These are phyloP conservation scores for Sarotherodon lohbergeri DNA, from an alignment of 2,113 vertebrate species.

Conservation along the genomic window DNA sequence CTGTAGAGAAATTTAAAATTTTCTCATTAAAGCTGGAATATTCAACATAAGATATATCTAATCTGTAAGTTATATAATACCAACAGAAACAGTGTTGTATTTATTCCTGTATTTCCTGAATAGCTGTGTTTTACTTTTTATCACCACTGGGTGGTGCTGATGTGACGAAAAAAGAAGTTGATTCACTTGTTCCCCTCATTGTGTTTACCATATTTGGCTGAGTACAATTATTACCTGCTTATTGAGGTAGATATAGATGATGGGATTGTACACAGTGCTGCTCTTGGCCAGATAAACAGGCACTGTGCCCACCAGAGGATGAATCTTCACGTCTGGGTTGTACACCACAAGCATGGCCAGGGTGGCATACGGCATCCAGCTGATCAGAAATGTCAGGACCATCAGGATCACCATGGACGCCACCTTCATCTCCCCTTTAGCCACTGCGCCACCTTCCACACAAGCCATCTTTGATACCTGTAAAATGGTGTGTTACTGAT, in stretches of 20 bases:
- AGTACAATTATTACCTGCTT: slow-evolving; percentile 40
- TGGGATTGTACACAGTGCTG: slow-evolving; percentile 65
- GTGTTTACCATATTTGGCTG: not conserved
- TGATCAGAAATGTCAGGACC: slow-evolving; percentile 65
- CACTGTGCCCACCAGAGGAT: slow-evolving; percentile 51
- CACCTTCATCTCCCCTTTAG: slow-evolving; percentile 52
- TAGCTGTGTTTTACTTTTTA: not conserved
- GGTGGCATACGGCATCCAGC: slow-evolving; percentile 61
- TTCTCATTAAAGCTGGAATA: not conserved
- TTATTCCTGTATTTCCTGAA: not conserved
- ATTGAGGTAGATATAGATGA: slow-evolving; percentile 72
- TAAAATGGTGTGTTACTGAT: not conserved
- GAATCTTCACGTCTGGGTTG: slow-evolving; percentile 47
- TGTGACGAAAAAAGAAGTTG: not conserved
- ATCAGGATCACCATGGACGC: slow-evolving; percentile 61
- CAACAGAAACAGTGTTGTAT: not conserved
- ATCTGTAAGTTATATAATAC: not conserved
- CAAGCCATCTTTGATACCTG: slow-evolving; percentile 62
- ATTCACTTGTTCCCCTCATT: not conserved
- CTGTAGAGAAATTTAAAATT: not conserved
- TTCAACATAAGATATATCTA: not conserved
- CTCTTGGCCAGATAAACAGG: slow-evolving; percentile 70
- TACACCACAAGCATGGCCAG: slow-evolving; percentile 56
- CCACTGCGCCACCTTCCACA: slow-evolving; percentile 56
- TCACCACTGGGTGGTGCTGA: not conserved